Evolutionary conservation across 2,797 vertebrate genomes (phyloP), one percentile per base, ranked within the genome.

Genomic region (Karalla daura): DNA sequence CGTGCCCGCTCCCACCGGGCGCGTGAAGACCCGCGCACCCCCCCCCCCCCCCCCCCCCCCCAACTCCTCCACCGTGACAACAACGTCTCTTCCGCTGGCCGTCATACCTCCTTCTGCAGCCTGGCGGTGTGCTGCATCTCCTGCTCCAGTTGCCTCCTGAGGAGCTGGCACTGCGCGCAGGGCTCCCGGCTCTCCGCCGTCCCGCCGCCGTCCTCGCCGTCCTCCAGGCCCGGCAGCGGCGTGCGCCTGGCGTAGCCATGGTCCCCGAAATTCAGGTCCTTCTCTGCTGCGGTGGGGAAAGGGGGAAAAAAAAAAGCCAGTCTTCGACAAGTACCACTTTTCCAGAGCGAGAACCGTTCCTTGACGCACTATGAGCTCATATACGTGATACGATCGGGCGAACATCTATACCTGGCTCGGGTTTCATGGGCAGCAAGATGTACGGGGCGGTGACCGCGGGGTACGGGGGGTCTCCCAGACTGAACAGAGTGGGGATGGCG

Each of bases 401-500:
- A n/a, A n/a, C n/a, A n/a, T n/a, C n/a, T n/a, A n/a, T 88, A 94
- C 94, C 93, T 86, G 88, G 86, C 41, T 94, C 93, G 5, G 85
- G 82, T 86, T 94, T 94, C 17, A 93, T 66, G 8, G 91, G 89
- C n/a, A 90, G 61, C 30, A 88, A 21, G 44, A 88, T 73, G 65
- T 79, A 89, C 2, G 92, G 85, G 18, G 77, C 59, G 3, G 81
- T 86, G 75, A 92, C 73, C 7, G 85, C 91, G 10, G 92, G 92
- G 50, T 92, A 94, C 10, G 92, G 89, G 41, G 92, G 89, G 21
- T 94, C 89, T 23, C 89, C 90, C 1, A 89, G 75, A 37, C 76
- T 92, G 78, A 95, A 95, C 21, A 95, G 74, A 25, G 94, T 95
- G 5, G 94, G 94, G 37, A 95, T 91, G 13, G 94, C 94, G 27